phyloP scores from a whole-genome alignment of 2,797 vertebrate species.

The Euthynnus affinis region DNA sequence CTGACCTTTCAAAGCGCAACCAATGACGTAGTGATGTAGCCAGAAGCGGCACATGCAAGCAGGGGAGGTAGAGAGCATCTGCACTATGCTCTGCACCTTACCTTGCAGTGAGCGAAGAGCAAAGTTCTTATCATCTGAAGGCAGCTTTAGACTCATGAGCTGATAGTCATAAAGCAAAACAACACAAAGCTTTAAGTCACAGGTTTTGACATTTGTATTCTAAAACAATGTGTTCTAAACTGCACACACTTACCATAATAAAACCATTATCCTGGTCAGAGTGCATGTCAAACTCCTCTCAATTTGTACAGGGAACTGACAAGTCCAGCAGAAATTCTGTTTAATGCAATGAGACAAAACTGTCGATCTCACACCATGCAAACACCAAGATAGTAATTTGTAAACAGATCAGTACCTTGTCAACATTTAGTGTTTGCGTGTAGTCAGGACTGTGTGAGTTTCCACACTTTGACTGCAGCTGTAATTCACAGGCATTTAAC shows the following conservation, averaged over 20 bases:
- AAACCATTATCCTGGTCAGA: constrained; percentile 14
- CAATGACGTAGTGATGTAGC: too few relatives aligned
- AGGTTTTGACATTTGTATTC: neutral
- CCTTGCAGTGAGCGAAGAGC: too few relatives aligned
- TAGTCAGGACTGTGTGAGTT: neutral
- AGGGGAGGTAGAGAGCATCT: too few relatives aligned
- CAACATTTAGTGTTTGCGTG: neutral
- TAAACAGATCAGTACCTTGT: neutral
- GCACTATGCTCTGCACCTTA: too few relatives aligned
- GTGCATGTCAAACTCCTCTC: constrained; percentile 5
- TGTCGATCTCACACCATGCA: constrained; percentile 1
- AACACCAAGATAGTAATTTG: neutral
- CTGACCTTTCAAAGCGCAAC: too few relatives aligned
- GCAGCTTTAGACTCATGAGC: neutral
- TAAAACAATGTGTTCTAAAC: constrained; percentile 11
- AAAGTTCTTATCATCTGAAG: too few relatives aligned
- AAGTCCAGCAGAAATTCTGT: constrained; percentile 17
- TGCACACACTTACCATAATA: neutral
- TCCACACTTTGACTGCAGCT: constrained; percentile 18
- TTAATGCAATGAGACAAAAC: constrained; percentile 33
- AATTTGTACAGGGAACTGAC: constrained; percentile 51
- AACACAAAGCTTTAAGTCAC: neutral
- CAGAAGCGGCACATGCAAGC: too few relatives aligned
- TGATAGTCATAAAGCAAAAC: neutral
- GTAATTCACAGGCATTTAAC: constrained; percentile 28